Conservation (phyloP, 2,888 invertebrate genomes). For the Standfussiana lucernea region DNA sequence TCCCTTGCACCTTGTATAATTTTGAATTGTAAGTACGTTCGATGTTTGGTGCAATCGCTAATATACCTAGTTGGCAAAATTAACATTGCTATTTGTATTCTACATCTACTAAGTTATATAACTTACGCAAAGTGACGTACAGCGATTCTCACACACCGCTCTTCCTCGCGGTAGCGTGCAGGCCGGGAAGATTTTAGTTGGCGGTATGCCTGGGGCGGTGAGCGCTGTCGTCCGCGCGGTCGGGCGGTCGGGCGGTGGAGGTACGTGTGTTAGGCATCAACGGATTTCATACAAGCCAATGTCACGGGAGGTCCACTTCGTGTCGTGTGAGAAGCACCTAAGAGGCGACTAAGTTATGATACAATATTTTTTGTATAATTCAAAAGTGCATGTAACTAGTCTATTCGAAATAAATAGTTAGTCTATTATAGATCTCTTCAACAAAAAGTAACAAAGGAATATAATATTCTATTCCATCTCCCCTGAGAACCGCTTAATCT, state of each 20-base stretch:
- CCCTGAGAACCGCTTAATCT: slow-evolving; percentile 22
- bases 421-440: not conserved
- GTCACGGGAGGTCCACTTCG: not conserved
- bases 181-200: no score
- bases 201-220: no score
- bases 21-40: not conserved
- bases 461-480: slow-evolving; percentile 22
- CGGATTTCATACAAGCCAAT: not conserved
- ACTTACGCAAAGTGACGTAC: not conserved
- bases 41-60: not conserved
- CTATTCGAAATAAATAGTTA: not conserved
- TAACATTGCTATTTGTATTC: not conserved
- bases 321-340: not conserved
- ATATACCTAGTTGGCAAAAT: not conserved
- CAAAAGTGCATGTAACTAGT: not conserved
- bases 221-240: not conserved
- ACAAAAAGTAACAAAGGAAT: slow-evolving; percentile 19
- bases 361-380: slow-evolving; percentile 4
- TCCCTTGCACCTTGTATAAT: no score
- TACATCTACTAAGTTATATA: not conserved
- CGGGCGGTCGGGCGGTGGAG: not conserved
- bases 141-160: not conserved
- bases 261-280: not conserved
- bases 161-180: no score
- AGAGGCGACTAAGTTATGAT: not conserved